Base-by-base conservation (phyloP, 2,113 vertebrate species). In the Salvelinus sp. region DNA sequence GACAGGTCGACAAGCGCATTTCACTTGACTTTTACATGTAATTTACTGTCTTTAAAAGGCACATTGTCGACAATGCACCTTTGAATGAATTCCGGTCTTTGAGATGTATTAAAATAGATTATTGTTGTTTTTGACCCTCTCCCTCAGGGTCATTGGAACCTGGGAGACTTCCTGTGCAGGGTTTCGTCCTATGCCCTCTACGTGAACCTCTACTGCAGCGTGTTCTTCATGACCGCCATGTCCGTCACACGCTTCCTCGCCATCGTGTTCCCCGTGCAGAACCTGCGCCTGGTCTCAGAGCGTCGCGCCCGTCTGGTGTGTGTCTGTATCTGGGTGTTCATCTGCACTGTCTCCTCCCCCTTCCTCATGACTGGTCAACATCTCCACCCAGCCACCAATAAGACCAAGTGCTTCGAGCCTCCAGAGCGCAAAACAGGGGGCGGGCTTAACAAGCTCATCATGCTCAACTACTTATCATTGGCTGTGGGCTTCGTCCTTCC, bases 141-240 rank as follows among this genome's bases (percentile, higher is more conserved):
- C 16, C 16, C 13, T 54, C 50, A 54, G 50, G 96, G 96, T 6
- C 77, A 93, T 23, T 99, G 98, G 98, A 74, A 93, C 72, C 93
- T 93, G 9, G 93, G 96, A 0, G 96, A 97, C 72, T 89, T 98
- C 62, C 84, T 99, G 0, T 99, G 98, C 78, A 93, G 96, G 54
- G 38, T 99, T 79, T 95, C 92, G 28, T 97, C 97, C 0, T 99
- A 96, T 1, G 73, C 95, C 0, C 90, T 99, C 62, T 99, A 98
- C 0, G 96, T 98, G 25, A 99, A 99, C 90, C 94, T 99, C 76
- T 99, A 99, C 48, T 96, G 97, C 81, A 97, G 98, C 84, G 96
- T 99, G 72, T 97, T 96, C 63, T 97, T 99, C 88, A 96, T 99
- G 97, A 95, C 95, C 0, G 97, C 95, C 3, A 98, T 99, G 96